Evolutionary conservation across 1,140 invertebrate species (phyloP), one percentile per base, ranked within the genome.

Genomic region (Neodiprion lecontei): DNA sequence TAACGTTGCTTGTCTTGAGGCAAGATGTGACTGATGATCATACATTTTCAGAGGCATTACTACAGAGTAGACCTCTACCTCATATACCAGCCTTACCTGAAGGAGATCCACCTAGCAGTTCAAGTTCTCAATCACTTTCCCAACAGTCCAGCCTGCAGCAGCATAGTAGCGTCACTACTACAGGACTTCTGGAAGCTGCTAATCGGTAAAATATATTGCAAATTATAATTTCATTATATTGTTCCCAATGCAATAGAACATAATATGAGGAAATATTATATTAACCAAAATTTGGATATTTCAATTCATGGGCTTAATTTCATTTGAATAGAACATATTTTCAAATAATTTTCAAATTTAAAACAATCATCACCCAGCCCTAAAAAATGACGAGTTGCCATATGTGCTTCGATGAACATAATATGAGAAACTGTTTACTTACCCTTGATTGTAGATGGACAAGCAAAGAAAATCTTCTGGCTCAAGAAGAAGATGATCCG

Each of bases 391-490:
- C 28, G 28, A 5, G 2, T 40, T 40, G 28, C 28, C 28, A 40
- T 40, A 5, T 40, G 5, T 40, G 28, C 28, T 3, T 40, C 28
- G 28, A 40, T 40, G 28, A 40, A 40, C 28, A 40, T 40, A 40
- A 40, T 40, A 40, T 40, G 28, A 5, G 7, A 61, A 61, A 61
- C 4, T 14, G n/a, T 61, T 61, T 61, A 17, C 28, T 40, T 61
- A 61, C 8, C 11, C 9, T 14, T 61, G 5, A 61, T 61, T 17
- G 74, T 74, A 87, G 96, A 88, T 99, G 97, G 97, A 97, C 96
- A 72, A 98, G 96, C 72, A 97, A 97, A 86, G 97, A 99, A 88
- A 98, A 99, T 89, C 92, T 99, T 48, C 89, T 99, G 77, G 92
- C 95, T 10, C 96, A 96, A 82, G 95, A 96, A 82, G 96, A 98